A percentile compares a stretch with the other conserved stretches of the same genome.
Conservation (phyloP, 2,888 invertebrate species). For the Bugulina stolonifera region DNA sequence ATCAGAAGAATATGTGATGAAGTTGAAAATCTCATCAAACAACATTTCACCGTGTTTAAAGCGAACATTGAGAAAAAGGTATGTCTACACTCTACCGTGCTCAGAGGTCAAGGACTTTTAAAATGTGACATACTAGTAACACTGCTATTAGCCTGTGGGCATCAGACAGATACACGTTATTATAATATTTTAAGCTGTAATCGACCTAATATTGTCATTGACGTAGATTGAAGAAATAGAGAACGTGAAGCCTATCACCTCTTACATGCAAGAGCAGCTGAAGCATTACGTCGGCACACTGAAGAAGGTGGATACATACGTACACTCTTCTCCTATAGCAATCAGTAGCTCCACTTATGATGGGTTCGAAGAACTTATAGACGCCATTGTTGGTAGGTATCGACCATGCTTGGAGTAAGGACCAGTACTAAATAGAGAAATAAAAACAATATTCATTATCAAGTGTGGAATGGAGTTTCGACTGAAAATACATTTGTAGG, state of each 20-base stretch:
- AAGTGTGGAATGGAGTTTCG: too few species aligned
- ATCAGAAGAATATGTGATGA: constrained; percentile 32
- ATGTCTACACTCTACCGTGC: too few species aligned
- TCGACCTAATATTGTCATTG: too few species aligned
- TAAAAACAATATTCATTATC: too few species aligned
- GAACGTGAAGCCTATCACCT: constrained; percentile 41
- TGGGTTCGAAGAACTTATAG: constrained; percentile 39
- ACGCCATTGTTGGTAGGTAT: constrained; percentile 34
- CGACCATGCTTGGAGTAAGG: too few species aligned
- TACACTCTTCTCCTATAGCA: constrained; percentile 39
- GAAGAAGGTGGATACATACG: constrained; percentile 32
- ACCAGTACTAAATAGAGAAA: too few species aligned
- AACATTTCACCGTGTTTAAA: constrained; percentile 33
- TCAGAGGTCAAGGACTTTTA: too few species aligned
- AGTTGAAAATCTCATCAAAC: constrained; percentile 34
- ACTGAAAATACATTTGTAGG: too few species aligned
- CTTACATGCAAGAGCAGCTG: constrained; percentile 45
- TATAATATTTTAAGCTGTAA: too few species aligned
- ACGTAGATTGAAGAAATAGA: constrained; percentile 42
- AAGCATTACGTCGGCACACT: constrained; percentile 41
- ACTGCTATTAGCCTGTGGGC: too few species aligned
- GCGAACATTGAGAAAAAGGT: constrained; percentile 18
- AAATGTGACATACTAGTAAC: too few species aligned
- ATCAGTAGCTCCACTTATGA: constrained; percentile 38
- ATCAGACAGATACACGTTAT: too few species aligned